Base-by-base conservation (phyloP, 2,113 vertebrate genomes). In the Prionailurus bengalensis region DNA sequence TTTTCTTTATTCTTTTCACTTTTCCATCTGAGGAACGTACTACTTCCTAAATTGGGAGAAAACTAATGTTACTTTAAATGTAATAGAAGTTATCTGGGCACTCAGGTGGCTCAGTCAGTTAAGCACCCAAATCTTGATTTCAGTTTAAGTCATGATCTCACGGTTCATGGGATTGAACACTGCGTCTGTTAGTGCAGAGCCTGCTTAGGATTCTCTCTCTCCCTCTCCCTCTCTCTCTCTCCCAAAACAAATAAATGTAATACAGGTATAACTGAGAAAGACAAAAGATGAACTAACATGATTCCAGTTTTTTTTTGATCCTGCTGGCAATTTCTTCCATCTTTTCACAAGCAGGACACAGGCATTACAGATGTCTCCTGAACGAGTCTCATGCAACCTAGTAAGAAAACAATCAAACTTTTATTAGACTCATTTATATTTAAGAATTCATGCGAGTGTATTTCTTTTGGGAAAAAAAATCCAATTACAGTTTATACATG, bases 261-360 rank as follows among this genome's bases (percentile, higher is more conserved):
- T 1, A 97, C 19, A 96, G 45, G 12, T 68, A 86, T 53, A 84
- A 92, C 15, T 25, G 27, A 73, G 89, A 96, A 25, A 97, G 86
- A 70, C 25, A n/a, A 70, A 80, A 31, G 81, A 86, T 25, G 4
- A 68, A 98, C 99, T 98, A 98, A 99, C 99, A 0, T 99, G 99
- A 98, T 99, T 99, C 99, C 99, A 99, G 98, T 99, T 99, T 98
- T 99, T 99, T 98, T 99, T 99, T 4, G 99, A 99, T 93, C 99
- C 99, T 73, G 99, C 99, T 0, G 99, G 99, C 68, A 99, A 98
- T 97, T 99, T 99, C 98, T 99, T 99, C 99, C 99, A 99, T 87
- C 99, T 99, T 98, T 99, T 99, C 98, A 99, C 99, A 96, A 99
- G 98, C 83, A 99, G 99, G 31, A 99, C 99, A 96, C 99, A 99